Conservation (phyloP, 2,888 invertebrate genomes). For the Amiota mariae region DNA sequence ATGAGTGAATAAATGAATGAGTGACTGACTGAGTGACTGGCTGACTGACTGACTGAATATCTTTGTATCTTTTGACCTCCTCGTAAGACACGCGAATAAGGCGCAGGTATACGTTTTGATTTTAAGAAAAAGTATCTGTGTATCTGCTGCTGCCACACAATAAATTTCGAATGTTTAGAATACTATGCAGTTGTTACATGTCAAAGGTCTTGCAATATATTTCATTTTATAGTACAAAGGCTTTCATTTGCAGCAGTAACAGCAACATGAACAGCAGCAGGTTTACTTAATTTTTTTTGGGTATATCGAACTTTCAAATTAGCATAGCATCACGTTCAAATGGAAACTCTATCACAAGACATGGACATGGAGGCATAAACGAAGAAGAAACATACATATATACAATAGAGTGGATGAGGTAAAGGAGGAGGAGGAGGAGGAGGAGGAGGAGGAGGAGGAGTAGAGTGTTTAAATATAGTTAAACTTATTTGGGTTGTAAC, state of each 20-base stretch:
- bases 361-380: not conserved
- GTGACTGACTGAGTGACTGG: too few species aligned
- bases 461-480: too few species aligned
- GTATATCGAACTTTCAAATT: slow-evolving; percentile 22
- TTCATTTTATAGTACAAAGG: not conserved
- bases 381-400: too few species aligned
- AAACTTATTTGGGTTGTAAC: too few species aligned
- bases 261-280: not conserved
- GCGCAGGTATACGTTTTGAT: too few species aligned
- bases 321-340: slow-evolving; percentile 25
- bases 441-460: not conserved
- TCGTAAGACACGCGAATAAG: too few species aligned
- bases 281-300: not conserved
- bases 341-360: not conserved
- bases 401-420: not conserved
- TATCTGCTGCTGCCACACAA: too few species aligned
- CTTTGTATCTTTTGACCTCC: too few species aligned
- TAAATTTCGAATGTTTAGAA: too few species aligned
- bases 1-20: not conserved
- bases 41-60: too few species aligned
- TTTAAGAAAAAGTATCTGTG: too few species aligned
- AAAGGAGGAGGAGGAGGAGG: too few species aligned
- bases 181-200: not conserved
- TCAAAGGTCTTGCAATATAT: slow-evolving; percentile 16
- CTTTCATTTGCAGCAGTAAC: not conserved